Evolutionary conservation across 2,113 vertebrate species (phyloP).

Genomic region (Lamprologus tigripictilis): DNA sequence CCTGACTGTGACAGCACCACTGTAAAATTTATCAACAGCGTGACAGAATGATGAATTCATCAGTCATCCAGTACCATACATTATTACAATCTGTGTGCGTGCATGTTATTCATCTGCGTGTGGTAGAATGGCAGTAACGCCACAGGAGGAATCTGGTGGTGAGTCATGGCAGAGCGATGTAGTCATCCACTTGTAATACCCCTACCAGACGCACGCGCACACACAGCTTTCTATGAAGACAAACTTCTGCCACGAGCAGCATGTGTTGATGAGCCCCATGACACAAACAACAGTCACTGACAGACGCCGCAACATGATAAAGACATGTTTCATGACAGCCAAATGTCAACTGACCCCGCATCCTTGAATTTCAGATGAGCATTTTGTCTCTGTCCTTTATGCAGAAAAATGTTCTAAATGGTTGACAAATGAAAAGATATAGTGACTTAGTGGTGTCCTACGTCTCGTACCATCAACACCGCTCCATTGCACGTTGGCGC

Average conservation of each 20-base stretch:
- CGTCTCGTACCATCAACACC: neutral
- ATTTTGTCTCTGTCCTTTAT: neutral
- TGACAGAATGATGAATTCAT: neutral
- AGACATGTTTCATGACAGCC: neutral
- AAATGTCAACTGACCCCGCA: neutral
- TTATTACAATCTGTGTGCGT: neutral
- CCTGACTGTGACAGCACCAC: neutral
- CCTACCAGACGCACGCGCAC: neutral
- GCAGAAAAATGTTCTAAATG: neutral
- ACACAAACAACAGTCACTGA: slow-evolving; percentile 16
- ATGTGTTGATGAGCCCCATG: slow-evolving; percentile 13
- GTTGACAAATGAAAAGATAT: neutral
- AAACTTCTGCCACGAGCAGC: slow-evolving; percentile 3
- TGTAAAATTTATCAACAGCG: neutral
- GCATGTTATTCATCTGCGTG: neutral
- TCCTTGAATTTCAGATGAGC: neutral
- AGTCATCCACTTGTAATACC: slow-evolving; percentile 60
- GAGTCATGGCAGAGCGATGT: slow-evolving; percentile 58
- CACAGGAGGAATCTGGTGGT: slow-evolving; percentile 50
- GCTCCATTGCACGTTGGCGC: neutral
- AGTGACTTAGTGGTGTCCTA: neutral
- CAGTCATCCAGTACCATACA: slow-evolving; percentile 3
- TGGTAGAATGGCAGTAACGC: slow-evolving; percentile 12
- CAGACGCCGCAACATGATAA: neutral
- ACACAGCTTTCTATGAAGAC: neutral